Base-by-base conservation (phyloP, 2,888 invertebrate genomes). In the Eremobia ochroleuca region DNA sequence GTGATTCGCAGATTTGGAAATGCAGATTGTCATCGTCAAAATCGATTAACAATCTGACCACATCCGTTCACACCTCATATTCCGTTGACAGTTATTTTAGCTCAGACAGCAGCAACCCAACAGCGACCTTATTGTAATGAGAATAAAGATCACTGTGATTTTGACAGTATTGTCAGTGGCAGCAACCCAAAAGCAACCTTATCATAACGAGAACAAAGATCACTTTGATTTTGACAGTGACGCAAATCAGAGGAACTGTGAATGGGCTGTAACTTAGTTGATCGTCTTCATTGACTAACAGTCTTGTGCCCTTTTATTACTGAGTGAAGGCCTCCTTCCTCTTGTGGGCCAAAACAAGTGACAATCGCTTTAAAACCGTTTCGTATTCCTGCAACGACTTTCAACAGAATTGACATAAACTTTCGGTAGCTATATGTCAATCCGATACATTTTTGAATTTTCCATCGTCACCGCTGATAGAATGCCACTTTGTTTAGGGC, bases 1-100 rank as follows among this genome's bases (percentile, higher is more conserved):
- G 40, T 74, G 28, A 49, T 73, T 55, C 13, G 40, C 4, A n/a
- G 15, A 34, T 13, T 58, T 37, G 8, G 78, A 77, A 31, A 46
- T n/a, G 31, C 21, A 31, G 28, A n/a, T 61, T 61, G 11, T 49
- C 31, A 31, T 65, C n/a, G 28, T 55, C 46, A 2, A 65, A 34
- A 73, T 72, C 40, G 25, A 80, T 64, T 55, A 40, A n/a, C 13
- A 31, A 46, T 21, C n/a, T 18, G 34, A 9, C 37, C 18, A 28
- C 46, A 46, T 46, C 37, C 58, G 46, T 37, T 40, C 13, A 55
- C n/a, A 25, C 1, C 4, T 52, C 11, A 15, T 0, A 43, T 4
- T 43, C 43, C 13, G 43, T 43, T 43, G 4, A 13, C 13, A 43
- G 43, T 43, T 43, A 43, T 43, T 43, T 43, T 43, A 43, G 13